These are phyloP conservation scores for Chionomys nivalis DNA, from an alignment of 2,113 vertebrate species.

Conservation along the genomic window DNA sequence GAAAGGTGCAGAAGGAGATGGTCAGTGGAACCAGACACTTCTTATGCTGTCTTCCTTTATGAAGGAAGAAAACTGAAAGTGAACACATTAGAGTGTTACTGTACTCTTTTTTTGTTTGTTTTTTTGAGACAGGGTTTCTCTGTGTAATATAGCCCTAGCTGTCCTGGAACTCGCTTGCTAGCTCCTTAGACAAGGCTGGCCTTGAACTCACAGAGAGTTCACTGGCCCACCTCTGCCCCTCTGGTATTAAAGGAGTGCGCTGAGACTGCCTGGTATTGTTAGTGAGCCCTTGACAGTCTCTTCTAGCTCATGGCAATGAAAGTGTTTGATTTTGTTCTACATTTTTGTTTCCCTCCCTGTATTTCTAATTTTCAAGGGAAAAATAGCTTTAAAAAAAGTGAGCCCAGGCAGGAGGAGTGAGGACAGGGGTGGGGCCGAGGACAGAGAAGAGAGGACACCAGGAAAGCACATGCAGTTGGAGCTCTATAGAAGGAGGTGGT, in stretches of 20 bases:
- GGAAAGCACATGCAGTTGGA: fast-evolving
- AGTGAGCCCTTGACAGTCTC: background rate
- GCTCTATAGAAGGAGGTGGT: background rate
- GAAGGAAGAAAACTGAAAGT: background rate
- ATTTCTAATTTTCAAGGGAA: conserved; percentile 30
- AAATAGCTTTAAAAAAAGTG: background rate
- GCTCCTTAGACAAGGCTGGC: too few relatives aligned
- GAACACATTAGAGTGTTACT: background rate
- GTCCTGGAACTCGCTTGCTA: too few relatives aligned
- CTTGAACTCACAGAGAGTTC: too few relatives aligned
- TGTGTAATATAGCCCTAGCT: too few relatives aligned
- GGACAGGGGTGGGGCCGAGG: too few relatives aligned
- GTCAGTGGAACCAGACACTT: background rate
- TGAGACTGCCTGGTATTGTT: background rate
- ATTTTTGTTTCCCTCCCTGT: background rate
- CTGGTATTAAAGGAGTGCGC: too few relatives aligned
- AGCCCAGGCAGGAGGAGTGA: background rate
- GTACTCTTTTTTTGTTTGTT: background rate
- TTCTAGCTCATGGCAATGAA: background rate
- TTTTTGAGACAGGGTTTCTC: too few relatives aligned
- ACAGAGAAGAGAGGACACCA: fast-evolving
- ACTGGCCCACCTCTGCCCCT: too few relatives aligned
- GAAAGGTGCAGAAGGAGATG: background rate
- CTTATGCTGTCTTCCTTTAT: background rate
- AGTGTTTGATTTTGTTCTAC: background rate